Evolutionary conservation across 2,113 vertebrate genomes (phyloP).

Genomic region (Carlito syrichta): DNA sequence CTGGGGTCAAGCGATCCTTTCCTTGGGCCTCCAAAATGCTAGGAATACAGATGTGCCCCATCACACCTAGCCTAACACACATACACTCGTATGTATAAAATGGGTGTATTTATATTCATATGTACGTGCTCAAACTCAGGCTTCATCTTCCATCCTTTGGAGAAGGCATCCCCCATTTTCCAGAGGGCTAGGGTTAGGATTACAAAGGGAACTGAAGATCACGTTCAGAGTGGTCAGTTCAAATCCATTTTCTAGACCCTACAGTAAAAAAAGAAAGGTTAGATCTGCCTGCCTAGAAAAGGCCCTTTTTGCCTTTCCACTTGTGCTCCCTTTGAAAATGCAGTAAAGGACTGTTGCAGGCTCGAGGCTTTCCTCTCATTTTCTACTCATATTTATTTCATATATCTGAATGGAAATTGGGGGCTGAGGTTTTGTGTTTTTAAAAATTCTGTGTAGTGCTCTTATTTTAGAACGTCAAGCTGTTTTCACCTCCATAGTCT

Average conservation of each 20-base stretch:
- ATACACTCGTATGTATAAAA: not conserved
- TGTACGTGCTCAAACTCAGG: not conserved
- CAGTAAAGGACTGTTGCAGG: too few species aligned
- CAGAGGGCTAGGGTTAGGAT: too few species aligned
- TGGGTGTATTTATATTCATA: not conserved
- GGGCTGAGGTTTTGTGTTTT: not conserved
- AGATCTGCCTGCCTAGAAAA: too few species aligned
- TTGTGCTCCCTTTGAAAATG: not conserved
- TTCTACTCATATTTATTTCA: not conserved
- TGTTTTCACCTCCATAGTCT: not conserved
- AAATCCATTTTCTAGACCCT: too few species aligned
- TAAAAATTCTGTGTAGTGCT: not conserved
- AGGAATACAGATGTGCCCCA: too few species aligned
- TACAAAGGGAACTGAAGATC: not conserved
- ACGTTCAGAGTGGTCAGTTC: not conserved
- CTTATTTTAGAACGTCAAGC: not conserved
- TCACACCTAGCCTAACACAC: too few species aligned
- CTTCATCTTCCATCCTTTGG: too few species aligned
- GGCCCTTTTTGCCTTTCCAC: fast-evolving
- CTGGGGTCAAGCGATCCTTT: too few species aligned
- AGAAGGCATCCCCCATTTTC: too few species aligned
- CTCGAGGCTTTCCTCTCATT: too few species aligned
- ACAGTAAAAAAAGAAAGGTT: too few species aligned
- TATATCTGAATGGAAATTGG: not conserved
- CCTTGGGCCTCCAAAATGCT: too few species aligned